Percentiles rank a stretch among this genome's conserved stretches.
phyloP scores from a whole-genome alignment of 30 jellyfish, hydroid and myxozoan species.

The Chrysaora quinquecirrha region DNA sequence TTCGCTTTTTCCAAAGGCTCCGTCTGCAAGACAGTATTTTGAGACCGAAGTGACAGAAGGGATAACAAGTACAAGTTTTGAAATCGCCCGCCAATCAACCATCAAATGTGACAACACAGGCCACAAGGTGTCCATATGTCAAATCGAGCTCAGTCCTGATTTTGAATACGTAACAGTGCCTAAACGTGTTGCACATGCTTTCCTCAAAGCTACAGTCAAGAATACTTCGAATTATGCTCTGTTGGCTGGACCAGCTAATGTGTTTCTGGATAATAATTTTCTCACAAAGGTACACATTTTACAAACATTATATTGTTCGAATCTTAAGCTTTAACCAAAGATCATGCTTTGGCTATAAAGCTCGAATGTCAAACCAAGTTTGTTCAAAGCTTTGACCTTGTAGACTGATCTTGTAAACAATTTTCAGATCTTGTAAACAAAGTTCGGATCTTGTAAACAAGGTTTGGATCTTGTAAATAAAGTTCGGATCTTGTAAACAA shows the following conservation, averaged over 20 bases:
- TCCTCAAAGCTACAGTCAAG: conserved; percentile 76
- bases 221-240: conserved; percentile 89
- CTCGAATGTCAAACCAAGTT: neutral
- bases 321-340: neutral
- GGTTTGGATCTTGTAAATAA: too few relatives aligned
- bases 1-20: too few relatives aligned
- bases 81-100: conserved; percentile 78
- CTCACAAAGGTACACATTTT: conserved; percentile 75
- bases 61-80: conserved; percentile 87
- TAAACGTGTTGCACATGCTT: conserved; percentile 90
- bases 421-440: neutral
- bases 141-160: conserved; percentile 73
- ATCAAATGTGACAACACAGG: conserved; percentile 69
- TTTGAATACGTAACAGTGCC: conserved; percentile 86
- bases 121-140: conserved; percentile 89
- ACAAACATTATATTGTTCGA: neutral
- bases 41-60: conserved; percentile 70
- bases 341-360: neutral
- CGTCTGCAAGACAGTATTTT: neutral
- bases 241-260: conserved; percentile 93
- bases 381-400: too few relatives aligned
- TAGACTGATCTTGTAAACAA: too few relatives aligned
- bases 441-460: too few relatives aligned
- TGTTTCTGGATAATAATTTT: conserved; percentile 86
- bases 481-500: too few relatives aligned